Conservation (phyloP, 2,888 invertebrate genomes). For the Apomyelois bistriatella region DNA sequence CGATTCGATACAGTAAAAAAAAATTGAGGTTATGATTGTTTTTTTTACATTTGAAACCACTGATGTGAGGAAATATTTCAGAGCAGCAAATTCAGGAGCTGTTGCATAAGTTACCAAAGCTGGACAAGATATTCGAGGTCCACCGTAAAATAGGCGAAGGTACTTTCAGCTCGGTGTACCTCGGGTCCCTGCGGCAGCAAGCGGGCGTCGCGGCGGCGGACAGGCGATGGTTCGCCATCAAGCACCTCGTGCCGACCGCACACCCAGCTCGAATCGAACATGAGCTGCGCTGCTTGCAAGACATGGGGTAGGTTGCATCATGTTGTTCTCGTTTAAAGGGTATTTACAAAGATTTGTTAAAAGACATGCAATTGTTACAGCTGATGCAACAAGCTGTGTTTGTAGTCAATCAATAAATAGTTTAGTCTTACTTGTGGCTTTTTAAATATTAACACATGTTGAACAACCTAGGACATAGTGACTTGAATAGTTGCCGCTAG, state of each 20-base stretch:
- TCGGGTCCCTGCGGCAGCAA: slow-evolving; percentile 83
- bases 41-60: background rate
- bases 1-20: background rate
- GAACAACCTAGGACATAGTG: too few species aligned
- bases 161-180: slow-evolving; percentile 92
- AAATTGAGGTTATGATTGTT: background rate
- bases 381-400: too few species aligned
- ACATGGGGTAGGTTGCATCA: slow-evolving; percentile 82
- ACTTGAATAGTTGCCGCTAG: too few species aligned
- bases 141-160: slow-evolving; percentile 89
- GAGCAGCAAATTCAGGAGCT: slow-evolving; percentile 66
- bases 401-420: too few species aligned
- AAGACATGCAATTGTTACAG: too few species aligned
- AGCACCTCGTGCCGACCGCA: slow-evolving; percentile 92
- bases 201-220: slow-evolving; percentile 48
- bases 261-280: slow-evolving; percentile 90
- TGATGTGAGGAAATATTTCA: slow-evolving; percentile 30
- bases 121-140: slow-evolving; percentile 82
- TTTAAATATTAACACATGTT: too few species aligned
- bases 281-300: slow-evolving; percentile 88
- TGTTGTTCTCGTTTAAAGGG: background rate
- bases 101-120: slow-evolving; percentile 76
- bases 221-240: slow-evolving; percentile 87
- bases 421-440: too few species aligned
- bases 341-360: too few species aligned